Evolutionary conservation across 2,888 invertebrate genomes (phyloP).

Genomic region (Merodon equestris): DNA sequence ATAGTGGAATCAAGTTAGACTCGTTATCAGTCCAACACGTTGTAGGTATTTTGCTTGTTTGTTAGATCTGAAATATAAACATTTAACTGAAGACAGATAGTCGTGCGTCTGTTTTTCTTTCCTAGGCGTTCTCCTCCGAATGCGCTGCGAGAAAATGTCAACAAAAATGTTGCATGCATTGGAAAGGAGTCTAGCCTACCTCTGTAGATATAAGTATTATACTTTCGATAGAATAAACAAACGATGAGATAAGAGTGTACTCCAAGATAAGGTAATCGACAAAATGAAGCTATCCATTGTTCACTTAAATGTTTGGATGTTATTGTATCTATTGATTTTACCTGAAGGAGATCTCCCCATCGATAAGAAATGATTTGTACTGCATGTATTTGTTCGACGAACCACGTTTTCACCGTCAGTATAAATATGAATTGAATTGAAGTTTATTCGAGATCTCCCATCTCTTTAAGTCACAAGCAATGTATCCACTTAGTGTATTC

Average conservation of each 20-base stretch:
- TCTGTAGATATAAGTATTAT: background rate
- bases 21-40: constrained; percentile 23
- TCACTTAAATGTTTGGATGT: constrained; percentile 17
- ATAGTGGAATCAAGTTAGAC: constrained; percentile 15
- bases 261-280: background rate
- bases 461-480: background rate
- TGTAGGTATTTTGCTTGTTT: no score
- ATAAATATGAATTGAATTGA: no score
- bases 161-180: no score
- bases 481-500: constrained; percentile 1
- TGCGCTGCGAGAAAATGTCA: no score
- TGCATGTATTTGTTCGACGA: constrained; percentile 11
- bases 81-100: no score
- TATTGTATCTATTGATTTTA: constrained; percentile 31
- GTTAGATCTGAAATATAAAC: no score
- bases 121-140: no score
- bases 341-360: constrained; percentile 8
- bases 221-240: constrained; percentile 23
- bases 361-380: background rate
- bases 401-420: background rate
- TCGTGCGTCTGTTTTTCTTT: no score
- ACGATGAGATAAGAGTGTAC: constrained; percentile 16
- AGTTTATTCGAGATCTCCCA: constrained; percentile 20
- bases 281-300: no score
- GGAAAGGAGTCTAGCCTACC: no score